Base-by-base conservation (phyloP, 2,888 invertebrate genomes). In the Hedya salicella region DNA sequence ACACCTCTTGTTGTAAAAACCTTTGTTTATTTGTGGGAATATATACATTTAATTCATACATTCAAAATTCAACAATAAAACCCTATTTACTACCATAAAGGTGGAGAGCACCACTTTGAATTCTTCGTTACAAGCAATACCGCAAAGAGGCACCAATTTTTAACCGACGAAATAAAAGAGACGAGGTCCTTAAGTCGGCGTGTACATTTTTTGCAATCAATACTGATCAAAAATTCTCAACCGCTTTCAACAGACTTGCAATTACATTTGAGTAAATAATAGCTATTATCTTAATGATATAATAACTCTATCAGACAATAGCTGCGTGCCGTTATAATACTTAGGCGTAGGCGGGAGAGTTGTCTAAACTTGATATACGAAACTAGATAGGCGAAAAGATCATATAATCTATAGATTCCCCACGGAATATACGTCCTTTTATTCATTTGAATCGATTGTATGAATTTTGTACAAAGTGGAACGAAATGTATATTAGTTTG, bases 271-370 rank as follows among this genome's bases (percentile, higher is more conserved):
- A 53, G 32, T 30, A 40, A 61, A 50, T 57, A 59, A 53, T 53
- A 40, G 49, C 42, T 21, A 61, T 66, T 53, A 48, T 54, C 40
- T 48, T 61, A 66, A 61, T 66, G 30, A 54, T 42, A 53, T 66
- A 61, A 66, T 66, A 48, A 44, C 61, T 66, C 61, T 54, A 66
- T 61, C 48, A 40, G 46, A 61, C 66, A 61, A 54, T 54, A 14
- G 48, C 52, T 44, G 53, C 60, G 40, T 66, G 61, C 49, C 61
- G 60, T 48, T 61, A 61, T 48, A 30, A 30, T 21, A 40, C 14
- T 53, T 44, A 13, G 16, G 48, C 40, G 54, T 48, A 54, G 40
- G 54, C 48, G 56, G n/a, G 4, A 52, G 30, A 44, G 17, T 9
- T 44, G 49, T 42, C 11, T 44, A 46, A 62, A 46, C 32, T 19